Conservation (phyloP, 2,888 invertebrate species). For the Drosophila antonietae region DNA sequence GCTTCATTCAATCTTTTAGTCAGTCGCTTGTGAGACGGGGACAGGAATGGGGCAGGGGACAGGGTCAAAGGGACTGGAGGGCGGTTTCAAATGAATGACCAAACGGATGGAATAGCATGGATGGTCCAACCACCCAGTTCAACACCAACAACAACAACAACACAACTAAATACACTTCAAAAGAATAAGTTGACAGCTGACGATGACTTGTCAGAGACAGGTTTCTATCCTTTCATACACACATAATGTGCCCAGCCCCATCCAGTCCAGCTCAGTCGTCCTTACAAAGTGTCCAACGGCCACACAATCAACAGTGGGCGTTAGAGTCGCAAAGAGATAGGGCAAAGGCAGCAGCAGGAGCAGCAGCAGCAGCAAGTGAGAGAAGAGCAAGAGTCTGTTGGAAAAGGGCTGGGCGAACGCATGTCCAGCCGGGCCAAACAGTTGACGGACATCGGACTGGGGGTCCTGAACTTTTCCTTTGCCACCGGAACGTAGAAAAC, state of each 20-base stretch:
- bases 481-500: slow-evolving; percentile 22
- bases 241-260: slow-evolving; percentile 61
- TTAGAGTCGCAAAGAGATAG: slow-evolving; percentile 1
- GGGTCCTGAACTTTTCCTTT: slow-evolving; percentile 60
- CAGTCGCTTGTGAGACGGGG: slow-evolving; percentile 27
- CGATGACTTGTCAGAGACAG: slow-evolving; percentile 83
- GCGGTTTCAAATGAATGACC: slow-evolving; percentile 48
- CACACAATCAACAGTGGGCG: slow-evolving; percentile 50
- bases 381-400: neutral
- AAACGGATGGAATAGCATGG: slow-evolving; percentile 35
- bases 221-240: slow-evolving; percentile 81
- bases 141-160: slow-evolving; percentile 47
- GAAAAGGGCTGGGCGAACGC: slow-evolving; percentile 39
- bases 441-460: slow-evolving; percentile 61
- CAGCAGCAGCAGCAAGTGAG: neutral
- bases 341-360: neutral
- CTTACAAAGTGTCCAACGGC: slow-evolving; percentile 41
- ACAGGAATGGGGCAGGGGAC: too few relatives aligned
- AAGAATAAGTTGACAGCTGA: slow-evolving; percentile 84
- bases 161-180: slow-evolving; percentile 82
- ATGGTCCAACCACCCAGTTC: slow-evolving; percentile 26
- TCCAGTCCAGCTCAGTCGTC: slow-evolving; percentile 23
- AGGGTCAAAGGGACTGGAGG: slow-evolving; percentile 7
- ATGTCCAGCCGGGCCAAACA: slow-evolving; percentile 62
- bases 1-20: slow-evolving; percentile 73